These are phyloP conservation scores for Neogobius melanostomus DNA, from an alignment of 2,113 vertebrate genomes.

Conservation along the genomic window DNA sequence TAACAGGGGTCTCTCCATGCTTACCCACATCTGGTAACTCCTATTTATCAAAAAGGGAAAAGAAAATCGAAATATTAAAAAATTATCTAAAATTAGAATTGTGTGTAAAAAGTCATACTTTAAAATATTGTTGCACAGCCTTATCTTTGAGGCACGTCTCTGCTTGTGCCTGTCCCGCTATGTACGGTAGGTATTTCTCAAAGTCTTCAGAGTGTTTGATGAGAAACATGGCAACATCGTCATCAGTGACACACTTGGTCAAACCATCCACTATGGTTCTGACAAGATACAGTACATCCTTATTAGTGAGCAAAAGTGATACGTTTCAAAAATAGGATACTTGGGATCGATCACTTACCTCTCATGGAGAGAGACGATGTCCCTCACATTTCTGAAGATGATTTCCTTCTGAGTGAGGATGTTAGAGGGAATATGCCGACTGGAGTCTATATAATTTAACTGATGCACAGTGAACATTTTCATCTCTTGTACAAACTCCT, in stretches of 20 bases:
- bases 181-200: slow-evolving; percentile 89
- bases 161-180: slow-evolving; percentile 88
- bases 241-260: slow-evolving; percentile 84
- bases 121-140: slow-evolving; percentile 87
- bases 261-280: slow-evolving; percentile 82
- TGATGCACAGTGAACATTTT: slow-evolving; percentile 65
- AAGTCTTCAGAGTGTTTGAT: slow-evolving; percentile 84
- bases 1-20: slow-evolving; percentile 64
- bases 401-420: slow-evolving; percentile 72
- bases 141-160: slow-evolving; percentile 86
- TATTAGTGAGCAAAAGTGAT: background rate
- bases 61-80: background rate
- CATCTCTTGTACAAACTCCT: slow-evolving; percentile 75
- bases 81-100: background rate
- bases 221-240: slow-evolving; percentile 91
- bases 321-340: background rate
- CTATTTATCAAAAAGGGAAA: slow-evolving; percentile 23
- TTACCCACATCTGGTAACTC: slow-evolving; percentile 63
- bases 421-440: slow-evolving; percentile 50
- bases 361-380: slow-evolving; percentile 85
- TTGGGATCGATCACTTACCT: slow-evolving; percentile 69
- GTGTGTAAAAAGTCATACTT: slow-evolving; percentile 67
- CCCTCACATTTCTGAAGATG: slow-evolving; percentile 90
- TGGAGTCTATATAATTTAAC: slow-evolving; percentile 63
- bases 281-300: background rate